Base-by-base conservation (phyloP, 2,113 vertebrate species). In the Oncorhynchus masou region DNA sequence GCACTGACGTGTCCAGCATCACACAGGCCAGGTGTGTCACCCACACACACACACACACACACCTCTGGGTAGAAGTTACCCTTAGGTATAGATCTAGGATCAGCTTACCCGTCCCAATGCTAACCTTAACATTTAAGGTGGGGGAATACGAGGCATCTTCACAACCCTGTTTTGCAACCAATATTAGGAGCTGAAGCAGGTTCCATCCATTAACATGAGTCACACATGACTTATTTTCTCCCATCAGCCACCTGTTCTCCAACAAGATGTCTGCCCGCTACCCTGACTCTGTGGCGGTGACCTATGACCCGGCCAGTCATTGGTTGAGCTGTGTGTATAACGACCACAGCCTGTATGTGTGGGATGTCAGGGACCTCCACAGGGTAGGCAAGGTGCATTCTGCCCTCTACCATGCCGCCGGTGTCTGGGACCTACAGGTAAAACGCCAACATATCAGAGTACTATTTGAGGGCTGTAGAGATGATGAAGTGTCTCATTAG, bases 301-400 rank as follows among this genome's bases (percentile, higher is more conserved):
- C 95, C 51, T 99, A 95, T 79, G 97, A 99, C 86, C 93, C 96
- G 5, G 85, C 91, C 75, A 96, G 94, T 90, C 94, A 93, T 74
- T 95, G 96, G 96, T 93, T 99, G 68, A 97, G 96, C 22, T 99
- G 98, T 70, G 95, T 98, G 0, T 99, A 98, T 91, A 96, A 93
- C 0, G 98, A 99, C 88, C 98, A 99, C 93, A 99, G 98, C 84
- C 85, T 99, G 79, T 99, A 98, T 0, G 96, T 99, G 79, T 99
- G 98, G 98, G 97, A 99, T 59, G 92, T 97, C 86, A 94, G 90
- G 71, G 96, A 99, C 75, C 91, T 96, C 0, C 94, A 92, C 88
- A 94, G 95, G 90, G 97, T 97, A 84, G 95, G 94, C 85, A 99
- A 96, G 88, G 95, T 99, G 86, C 95, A 97, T 88, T 98, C 97